Conservation (phyloP, 1,140 invertebrate genomes). For the Macrostomum lignano region DNA sequence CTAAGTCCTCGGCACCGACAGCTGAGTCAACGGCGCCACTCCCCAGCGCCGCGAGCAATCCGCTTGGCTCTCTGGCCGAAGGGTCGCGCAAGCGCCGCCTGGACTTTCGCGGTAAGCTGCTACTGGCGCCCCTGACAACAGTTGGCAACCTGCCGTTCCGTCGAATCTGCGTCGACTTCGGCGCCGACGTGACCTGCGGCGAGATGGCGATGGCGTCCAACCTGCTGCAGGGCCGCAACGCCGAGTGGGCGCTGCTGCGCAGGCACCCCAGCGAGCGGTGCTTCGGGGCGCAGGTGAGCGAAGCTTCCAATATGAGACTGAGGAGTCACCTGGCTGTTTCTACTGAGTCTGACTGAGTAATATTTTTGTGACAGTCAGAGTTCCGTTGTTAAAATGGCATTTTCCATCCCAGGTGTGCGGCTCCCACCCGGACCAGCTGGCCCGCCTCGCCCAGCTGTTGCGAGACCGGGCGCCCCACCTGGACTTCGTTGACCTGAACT, state of each 20-base stretch:
- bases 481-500: conserved; percentile 85
- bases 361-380: no score
- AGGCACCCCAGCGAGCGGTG: conserved; percentile 62
- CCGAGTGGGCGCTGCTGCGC: conserved; percentile 81
- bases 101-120: conserved; percentile 55
- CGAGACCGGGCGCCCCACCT: conserved; percentile 48
- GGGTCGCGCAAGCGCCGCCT: no score
- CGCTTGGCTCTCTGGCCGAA: no score
- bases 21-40: no score
- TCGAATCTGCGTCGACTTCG: conserved; percentile 69
- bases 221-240: conserved; percentile 51
- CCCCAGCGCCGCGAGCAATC: no score
- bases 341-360: no score
- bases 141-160: conserved; percentile 84
- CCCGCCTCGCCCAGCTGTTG: conserved; percentile 56
- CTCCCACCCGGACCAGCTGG: conserved; percentile 54
- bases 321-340: no score
- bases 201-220: conserved; percentile 75
- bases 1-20: no score
- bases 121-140: conserved; percentile 75
- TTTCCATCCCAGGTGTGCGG: no score
- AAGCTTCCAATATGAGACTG: no score
- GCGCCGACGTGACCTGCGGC: conserved; percentile 82
- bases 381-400: no score
- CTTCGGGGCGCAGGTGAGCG: conserved; percentile 59